Conservation (phyloP, 2,888 invertebrate genomes). For the Cantharis flavilabris region DNA sequence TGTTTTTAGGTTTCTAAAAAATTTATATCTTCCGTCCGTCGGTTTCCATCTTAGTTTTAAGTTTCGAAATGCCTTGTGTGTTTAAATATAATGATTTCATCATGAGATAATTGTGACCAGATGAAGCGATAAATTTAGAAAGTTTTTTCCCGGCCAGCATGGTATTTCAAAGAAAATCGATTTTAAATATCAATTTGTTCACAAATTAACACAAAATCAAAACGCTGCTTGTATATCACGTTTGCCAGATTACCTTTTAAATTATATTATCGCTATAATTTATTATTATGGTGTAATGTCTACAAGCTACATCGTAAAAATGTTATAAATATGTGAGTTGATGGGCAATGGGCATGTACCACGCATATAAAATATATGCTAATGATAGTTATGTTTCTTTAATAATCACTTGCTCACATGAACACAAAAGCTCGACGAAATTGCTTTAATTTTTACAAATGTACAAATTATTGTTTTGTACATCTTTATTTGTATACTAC, state of each 20-base stretch:
- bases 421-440: background rate
- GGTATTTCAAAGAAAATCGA: background rate
- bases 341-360: background rate
- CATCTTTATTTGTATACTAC: background rate
- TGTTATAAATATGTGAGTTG: background rate
- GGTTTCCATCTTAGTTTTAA: constrained; percentile 43
- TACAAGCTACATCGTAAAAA: background rate
- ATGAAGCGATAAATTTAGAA: background rate
- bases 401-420: background rate
- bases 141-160: background rate
- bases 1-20: constrained; percentile 39
- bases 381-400: background rate
- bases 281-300: background rate
- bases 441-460: background rate
- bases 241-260: background rate
- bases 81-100: constrained; percentile 25
- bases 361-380: constrained; percentile 1
- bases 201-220: background rate
- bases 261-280: background rate
- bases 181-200: background rate
- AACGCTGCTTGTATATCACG: background rate
- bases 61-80: constrained; percentile 15
- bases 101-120: constrained; percentile 9
- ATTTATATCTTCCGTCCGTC: constrained; percentile 44
- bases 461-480: background rate